A percentile compares a stretch with the other conserved stretches of the same genome.
phyloP scores from a whole-genome alignment of 2,797 vertebrate species.

The Podargus strigoides region DNA sequence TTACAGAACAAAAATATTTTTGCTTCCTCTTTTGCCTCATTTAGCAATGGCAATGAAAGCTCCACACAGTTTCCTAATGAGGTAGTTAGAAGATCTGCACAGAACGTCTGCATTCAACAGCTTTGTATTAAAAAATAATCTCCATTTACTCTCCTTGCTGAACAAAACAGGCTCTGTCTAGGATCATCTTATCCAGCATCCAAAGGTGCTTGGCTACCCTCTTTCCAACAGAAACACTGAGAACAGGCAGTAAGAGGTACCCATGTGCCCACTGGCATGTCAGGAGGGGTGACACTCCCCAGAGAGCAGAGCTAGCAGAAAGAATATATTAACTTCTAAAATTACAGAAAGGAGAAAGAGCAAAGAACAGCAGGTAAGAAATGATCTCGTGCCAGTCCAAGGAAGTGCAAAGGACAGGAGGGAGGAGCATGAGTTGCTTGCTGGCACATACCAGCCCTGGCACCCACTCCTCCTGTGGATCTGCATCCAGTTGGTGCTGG shows the following conservation, averaged over 20 bases:
- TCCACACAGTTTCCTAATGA: not conserved
- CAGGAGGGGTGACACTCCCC: not conserved
- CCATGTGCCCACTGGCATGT: not conserved
- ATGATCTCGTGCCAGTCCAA: not conserved
- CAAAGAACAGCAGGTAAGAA: not conserved
- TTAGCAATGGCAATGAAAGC: not conserved
- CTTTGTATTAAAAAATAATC: not conserved
- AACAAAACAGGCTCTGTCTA: not conserved
- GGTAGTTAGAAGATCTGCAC: not conserved
- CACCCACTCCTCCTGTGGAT: not conserved
- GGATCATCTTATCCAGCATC: not conserved
- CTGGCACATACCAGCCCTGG: not conserved
- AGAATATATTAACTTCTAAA: not conserved
- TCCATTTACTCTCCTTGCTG: not conserved
- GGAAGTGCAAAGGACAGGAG: not conserved
- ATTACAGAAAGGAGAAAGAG: not conserved
- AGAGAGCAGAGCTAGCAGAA: not conserved
- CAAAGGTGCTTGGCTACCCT: not conserved
- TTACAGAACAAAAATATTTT: not conserved
- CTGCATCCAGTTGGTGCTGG: not conserved
- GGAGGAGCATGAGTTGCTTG: not conserved
- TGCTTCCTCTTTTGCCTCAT: slow-evolving; percentile 12
- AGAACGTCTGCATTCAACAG: not conserved
- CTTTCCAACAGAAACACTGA: not conserved
- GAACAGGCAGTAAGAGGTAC: not conserved